Conservation (phyloP, 2,888 invertebrate genomes). For the Yponomeuta plumbellus region DNA sequence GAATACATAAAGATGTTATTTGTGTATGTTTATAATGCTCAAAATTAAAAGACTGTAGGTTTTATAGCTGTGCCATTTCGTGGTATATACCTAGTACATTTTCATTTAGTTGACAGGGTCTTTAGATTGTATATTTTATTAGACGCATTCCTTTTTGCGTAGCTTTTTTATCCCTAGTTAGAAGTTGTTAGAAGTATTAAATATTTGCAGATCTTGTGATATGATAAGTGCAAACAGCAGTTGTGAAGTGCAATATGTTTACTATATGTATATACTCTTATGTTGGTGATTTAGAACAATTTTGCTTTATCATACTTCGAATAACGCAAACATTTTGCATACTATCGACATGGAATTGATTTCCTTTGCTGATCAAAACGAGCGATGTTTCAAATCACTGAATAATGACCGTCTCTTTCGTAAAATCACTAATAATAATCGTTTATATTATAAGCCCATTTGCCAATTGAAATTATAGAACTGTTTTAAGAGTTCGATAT, state of each 20-base stretch:
- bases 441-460: too few relatives aligned
- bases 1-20: not conserved
- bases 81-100: not conserved
- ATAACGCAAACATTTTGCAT: too few relatives aligned
- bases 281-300: too few relatives aligned
- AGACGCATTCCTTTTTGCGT: not conserved
- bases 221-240: not conserved
- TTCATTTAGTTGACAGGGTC: not conserved
- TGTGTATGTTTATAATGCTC: not conserved
- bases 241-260: not conserved
- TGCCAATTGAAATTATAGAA: too few relatives aligned
- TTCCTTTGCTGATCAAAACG: too few relatives aligned
- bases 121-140: not conserved
- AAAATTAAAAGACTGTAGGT: not conserved
- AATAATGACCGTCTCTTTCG: too few relatives aligned
- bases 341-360: too few relatives aligned
- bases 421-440: too few relatives aligned
- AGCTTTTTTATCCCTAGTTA: not conserved
- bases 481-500: too few relatives aligned
- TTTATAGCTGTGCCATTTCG: not conserved
- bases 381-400: too few relatives aligned
- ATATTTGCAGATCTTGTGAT: not conserved
- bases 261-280: not conserved
- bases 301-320: too few relatives aligned
- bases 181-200: not conserved